Evolutionary conservation across 2,888 invertebrate genomes (phyloP), one percentile per base, ranked within the genome.

Genomic region (Lucinisca nassula): DNA sequence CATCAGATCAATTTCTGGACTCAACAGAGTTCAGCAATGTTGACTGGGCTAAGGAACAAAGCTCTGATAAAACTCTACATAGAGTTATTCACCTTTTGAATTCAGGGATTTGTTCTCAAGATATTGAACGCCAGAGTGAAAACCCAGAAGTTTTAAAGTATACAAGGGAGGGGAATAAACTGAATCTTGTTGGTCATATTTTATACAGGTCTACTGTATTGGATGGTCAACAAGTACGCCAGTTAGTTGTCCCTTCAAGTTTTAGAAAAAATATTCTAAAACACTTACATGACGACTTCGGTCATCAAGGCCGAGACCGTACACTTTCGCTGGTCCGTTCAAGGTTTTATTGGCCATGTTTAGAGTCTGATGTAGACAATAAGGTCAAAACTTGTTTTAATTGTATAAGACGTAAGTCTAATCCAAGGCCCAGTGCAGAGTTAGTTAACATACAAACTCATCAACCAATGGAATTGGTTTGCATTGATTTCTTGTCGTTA

Each of bases 341-440:
- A 37, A 38, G 38, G 45, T 40, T 79, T 45, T 79, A 38, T 38
- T 79, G 79, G 79, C 67, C 67, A 27, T 40, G 79, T 24, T 58
- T 79, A 37, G 61, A 61, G 24, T 21, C 4, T 2, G 38, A 70
- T 30, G 79, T 79, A 1, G 40, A 30, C 0, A 27, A 67, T 0
- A 40, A 45, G 21, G 30, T 79, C 14, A 24, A 38, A 17, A 67
- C 17, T 1, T 79, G 79, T 79, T 27, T 10, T 27, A 35, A 70
- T 17, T 79, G 79, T 67, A 67, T 79, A 14, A 3, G 27, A 24
- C 24, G 67, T n/a, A 67, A 67, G 30, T 27, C 70, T 1, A 4
- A 3, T 14, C 14, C n/a, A 6, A 40, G 17, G 12, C 24, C 8
- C 1, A 67, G 78, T n/a, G 78, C 40, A 12, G 61, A 58, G 24